A percentile compares a stretch with the other conserved stretches of the same genome.
Conservation (phyloP, 2,888 invertebrate genomes). For the Ferrisia virgata region DNA sequence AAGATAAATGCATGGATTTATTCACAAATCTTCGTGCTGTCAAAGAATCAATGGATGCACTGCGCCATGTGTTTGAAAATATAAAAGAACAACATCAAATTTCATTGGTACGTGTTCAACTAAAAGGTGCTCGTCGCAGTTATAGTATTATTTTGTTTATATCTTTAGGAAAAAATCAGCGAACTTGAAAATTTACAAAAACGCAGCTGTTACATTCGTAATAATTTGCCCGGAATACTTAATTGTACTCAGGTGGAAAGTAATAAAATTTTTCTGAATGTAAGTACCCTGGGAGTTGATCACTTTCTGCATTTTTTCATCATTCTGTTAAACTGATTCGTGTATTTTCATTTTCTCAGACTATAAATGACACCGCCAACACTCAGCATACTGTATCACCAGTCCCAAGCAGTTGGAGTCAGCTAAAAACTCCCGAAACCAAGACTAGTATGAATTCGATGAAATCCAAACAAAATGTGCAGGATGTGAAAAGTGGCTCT, state of each 20-base stretch:
- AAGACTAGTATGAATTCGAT: neutral
- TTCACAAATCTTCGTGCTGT: constrained; percentile 6
- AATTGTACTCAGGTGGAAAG: neutral
- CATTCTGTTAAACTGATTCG: neutral
- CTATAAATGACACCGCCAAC: neutral
- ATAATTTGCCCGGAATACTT: neutral
- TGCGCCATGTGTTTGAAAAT: neutral
- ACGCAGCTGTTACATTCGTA: neutral
- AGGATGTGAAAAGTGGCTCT: neutral
- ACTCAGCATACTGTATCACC: neutral
- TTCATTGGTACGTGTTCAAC: constrained; percentile 3
- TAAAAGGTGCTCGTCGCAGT: too few relatives aligned
- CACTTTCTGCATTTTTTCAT: neutral
- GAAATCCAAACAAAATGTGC: neutral
- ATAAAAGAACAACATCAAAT: constrained; percentile 14
- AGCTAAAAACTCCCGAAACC: neutral
- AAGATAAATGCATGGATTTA: constrained; percentile 30
- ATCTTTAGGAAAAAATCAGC: neutral
- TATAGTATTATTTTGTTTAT: neutral
- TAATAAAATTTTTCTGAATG: neutral
- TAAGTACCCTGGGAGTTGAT: neutral
- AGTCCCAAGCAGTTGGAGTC: constrained; percentile 21
- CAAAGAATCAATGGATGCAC: neutral
- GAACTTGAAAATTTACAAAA: neutral
- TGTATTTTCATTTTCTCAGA: neutral